Base-by-base conservation (phyloP, 2,888 invertebrate species). In the Hirtodrosophila histrioides region DNA sequence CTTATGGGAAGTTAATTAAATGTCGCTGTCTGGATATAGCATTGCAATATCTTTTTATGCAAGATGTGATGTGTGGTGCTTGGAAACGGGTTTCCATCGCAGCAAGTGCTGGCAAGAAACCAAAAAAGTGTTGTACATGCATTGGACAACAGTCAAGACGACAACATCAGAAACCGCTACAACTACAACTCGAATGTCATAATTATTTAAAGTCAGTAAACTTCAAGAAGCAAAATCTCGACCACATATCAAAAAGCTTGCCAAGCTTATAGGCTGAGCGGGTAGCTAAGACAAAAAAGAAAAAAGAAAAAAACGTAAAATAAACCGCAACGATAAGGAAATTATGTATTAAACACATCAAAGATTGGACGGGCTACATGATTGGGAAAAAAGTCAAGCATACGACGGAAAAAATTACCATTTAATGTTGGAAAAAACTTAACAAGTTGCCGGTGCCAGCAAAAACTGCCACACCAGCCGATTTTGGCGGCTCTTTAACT, bases 291-390 rank as follows among this genome's bases (percentile, higher is more conserved):
- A 17, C 44, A 33, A 44, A 41, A 35, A 48, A 43, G 54, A 44
- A 61, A 48, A 44, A 35, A 46, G 23, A 37, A 35, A 49, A 68
- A 67, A 68, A 1, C 17, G 17, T 2, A 17, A 17, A 17, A 17
- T 17, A 45, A 56, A 63, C 37, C 37, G 29, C 71, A 67, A 53
- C 74, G 86, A 86, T 86, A 83, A 84, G 87, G 86, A 87, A 87
- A 85, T 85, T 85, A 82, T 85, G 75, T 83, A 84, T 81, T 83
- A 87, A 80, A 86, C 70, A 86, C 84, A 86, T 86, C 75, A 71
- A 67, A 65, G 75, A 80, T 83, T 69, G 67, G 78, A 83, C 81
- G 62, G 71, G 63, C 64, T 61, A 70, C 73, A 78, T 48, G 75
- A 71, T 69, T 54, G 43, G 31, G 43, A 41, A 45, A 57, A 49